These are phyloP conservation scores for Ostrea edulis DNA, from an alignment of 1,140 invertebrate species.

Conservation along the genomic window DNA sequence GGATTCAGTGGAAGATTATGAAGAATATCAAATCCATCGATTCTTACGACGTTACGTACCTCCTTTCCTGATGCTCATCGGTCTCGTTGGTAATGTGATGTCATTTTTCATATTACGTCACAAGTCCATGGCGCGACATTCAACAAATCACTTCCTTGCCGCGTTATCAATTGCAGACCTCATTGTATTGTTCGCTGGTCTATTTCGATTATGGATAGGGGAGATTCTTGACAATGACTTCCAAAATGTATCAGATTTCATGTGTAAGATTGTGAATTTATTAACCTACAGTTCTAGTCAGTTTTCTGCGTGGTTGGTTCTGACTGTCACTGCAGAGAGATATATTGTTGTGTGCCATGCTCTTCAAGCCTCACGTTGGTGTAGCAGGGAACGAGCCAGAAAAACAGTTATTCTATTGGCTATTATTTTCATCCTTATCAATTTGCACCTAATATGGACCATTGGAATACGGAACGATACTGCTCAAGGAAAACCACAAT, in stretches of 20 bases:
- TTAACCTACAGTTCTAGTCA: conserved; percentile 74
- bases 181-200: conserved; percentile 74
- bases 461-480: conserved; percentile 58
- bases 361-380: conserved; percentile 72
- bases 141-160: conserved; percentile 75
- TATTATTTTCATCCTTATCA: conserved; percentile 67
- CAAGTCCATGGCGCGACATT: conserved; percentile 70
- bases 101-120: conserved; percentile 72
- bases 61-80: conserved; percentile 68
- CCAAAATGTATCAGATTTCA: conserved; percentile 63
- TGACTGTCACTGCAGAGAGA: conserved; percentile 78
- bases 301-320: conserved; percentile 78
- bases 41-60: conserved; percentile 68
- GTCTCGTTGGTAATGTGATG: conserved; percentile 71
- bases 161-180: conserved; percentile 75
- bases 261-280: conserved; percentile 72
- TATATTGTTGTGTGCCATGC: conserved; percentile 78
- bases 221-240: conserved; percentile 66
- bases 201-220: conserved; percentile 74
- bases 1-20: conserved; percentile 40
- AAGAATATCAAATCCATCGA: conserved; percentile 65
- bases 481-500: conserved; percentile 43
- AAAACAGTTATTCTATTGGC: conserved; percentile 68
- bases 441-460: conserved; percentile 75
- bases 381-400: conserved; percentile 72